Evolutionary conservation across 1,140 invertebrate species (phyloP).

Genomic region (Drosophila kohkoa): DNA sequence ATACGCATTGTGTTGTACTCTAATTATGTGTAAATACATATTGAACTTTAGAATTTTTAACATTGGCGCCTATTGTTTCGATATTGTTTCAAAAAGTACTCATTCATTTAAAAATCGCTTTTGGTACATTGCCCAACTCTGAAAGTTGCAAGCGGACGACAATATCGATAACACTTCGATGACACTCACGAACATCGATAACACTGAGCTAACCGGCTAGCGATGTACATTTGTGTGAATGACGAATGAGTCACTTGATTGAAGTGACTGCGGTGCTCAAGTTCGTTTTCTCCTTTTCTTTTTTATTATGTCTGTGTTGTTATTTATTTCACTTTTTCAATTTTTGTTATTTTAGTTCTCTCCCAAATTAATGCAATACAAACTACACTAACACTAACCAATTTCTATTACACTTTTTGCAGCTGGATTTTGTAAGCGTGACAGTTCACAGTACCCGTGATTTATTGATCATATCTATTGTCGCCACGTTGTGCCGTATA

Average conservation of each 20-base stretch:
- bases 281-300: too few relatives aligned
- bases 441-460: constrained; percentile 19
- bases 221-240: background rate
- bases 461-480: constrained; percentile 29
- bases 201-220: background rate
- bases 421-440: background rate
- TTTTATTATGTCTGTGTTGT: background rate
- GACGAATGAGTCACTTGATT: too few relatives aligned
- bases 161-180: background rate
- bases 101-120: too few relatives aligned
- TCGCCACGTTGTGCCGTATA: constrained; percentile 70
- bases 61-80: background rate
- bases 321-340: too few relatives aligned
- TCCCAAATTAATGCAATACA: too few relatives aligned
- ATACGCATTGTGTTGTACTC: constrained; percentile 15
- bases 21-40: constrained; percentile 10
- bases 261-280: too few relatives aligned
- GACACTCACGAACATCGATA: background rate
- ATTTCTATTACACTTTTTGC: too few relatives aligned
- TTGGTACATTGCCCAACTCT: too few relatives aligned
- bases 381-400: too few relatives aligned
- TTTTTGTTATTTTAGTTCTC: too few relatives aligned
- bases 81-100: too few relatives aligned
- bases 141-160: too few relatives aligned
- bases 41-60: background rate